Conservation (phyloP, 2,797 vertebrate genomes). For the Anolis apletophallus region DNA sequence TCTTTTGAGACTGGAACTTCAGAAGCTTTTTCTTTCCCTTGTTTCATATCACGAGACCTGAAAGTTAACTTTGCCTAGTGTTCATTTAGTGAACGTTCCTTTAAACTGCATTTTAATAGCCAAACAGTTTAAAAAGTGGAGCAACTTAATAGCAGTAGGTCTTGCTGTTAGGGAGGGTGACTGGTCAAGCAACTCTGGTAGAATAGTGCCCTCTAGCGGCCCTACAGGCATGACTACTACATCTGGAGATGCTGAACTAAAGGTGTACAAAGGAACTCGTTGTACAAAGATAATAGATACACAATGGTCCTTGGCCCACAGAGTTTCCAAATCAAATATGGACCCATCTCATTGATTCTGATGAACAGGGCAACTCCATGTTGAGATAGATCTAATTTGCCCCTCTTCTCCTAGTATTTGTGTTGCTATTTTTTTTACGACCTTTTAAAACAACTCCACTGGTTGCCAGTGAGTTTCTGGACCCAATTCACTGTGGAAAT, state of each 20-base stretch:
- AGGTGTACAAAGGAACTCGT: not conserved
- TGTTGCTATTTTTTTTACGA: no score
- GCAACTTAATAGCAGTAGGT: no score
- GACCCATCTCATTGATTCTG: not conserved
- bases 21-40: not conserved
- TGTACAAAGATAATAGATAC: not conserved
- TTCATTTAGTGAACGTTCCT: not conserved
- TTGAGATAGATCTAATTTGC: no score
- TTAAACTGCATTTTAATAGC: not conserved
- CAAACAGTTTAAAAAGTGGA: not conserved
- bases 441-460: no score
- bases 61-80: not conserved
- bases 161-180: not conserved
- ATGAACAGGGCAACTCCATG: not conserved
- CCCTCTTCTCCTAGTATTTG: no score
- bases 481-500: no score
- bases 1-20: not conserved
- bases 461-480: no score
- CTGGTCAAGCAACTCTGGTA: not conserved
- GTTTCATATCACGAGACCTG: not conserved
- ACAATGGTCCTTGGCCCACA: not conserved
- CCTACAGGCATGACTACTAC: not conserved
- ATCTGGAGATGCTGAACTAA: not conserved
- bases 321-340: not conserved
- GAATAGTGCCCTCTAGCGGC: not conserved